These are phyloP conservation scores for Platycnemis pennipes DNA, from an alignment of 2,888 invertebrate genomes.

Conservation along the genomic window DNA sequence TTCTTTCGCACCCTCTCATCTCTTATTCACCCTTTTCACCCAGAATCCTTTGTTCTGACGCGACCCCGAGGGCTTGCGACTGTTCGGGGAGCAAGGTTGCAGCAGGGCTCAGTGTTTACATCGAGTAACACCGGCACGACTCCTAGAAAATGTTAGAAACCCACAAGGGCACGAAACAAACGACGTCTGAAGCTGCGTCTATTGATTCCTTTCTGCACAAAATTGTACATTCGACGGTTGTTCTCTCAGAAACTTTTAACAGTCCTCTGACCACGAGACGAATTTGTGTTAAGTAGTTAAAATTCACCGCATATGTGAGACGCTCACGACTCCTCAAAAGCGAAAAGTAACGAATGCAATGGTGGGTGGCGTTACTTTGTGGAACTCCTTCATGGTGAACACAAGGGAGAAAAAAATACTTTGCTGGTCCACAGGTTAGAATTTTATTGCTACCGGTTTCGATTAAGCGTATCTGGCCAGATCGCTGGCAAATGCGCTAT, in stretches of 20 bases:
- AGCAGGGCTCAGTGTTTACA: not conserved
- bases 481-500: too few relatives aligned
- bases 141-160: not conserved
- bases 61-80: not conserved
- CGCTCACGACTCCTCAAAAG: not conserved
- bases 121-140: not conserved
- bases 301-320: not conserved
- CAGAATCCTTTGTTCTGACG: conserved; percentile 18
- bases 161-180: not conserved
- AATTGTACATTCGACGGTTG: not conserved
- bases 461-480: too few relatives aligned
- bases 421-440: too few relatives aligned
- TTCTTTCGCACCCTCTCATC: not conserved
- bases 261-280: not conserved
- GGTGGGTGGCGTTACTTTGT: too few relatives aligned
- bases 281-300: not conserved
- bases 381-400: too few relatives aligned
- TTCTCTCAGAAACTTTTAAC: not conserved
- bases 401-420: too few relatives aligned
- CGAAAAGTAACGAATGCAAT: too few relatives aligned
- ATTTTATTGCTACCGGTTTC: not conserved
- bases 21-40: not conserved
- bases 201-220: not conserved
- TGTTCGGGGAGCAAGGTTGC: conserved; percentile 38
- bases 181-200: not conserved